Evolutionary conservation across 2,113 vertebrate species (phyloP), one percentile per base, ranked within the genome.

Genomic region (Balaeniceps rex): DNA sequence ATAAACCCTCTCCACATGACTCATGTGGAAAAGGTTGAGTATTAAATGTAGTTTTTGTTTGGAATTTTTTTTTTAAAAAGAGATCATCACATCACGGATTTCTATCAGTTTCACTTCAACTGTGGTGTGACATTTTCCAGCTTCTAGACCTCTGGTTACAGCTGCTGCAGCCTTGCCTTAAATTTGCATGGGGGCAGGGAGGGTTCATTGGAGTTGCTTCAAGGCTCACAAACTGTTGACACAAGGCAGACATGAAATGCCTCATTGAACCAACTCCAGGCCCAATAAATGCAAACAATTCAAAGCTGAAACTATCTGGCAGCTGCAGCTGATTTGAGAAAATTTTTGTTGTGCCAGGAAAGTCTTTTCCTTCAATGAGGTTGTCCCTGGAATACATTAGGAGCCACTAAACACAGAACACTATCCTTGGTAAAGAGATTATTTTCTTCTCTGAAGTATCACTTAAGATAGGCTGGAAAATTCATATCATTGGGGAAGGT

Each of bases 241-340:
- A 89, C 78, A 95, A 96, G 88, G 64, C 91, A 96, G 91, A 93
- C 78, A 78, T 47, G 79, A 95, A 97, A 90, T 93, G 92, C 75
- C 72, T 96, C 88, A 85, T 47, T 96, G 96, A 97, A 94, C 90
- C 74, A 94, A 75, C 64, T 93, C 95, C 93, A 96, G 87, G 51
- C 71, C 72, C 33, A 95, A 89, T 97, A 95, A 96, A 94, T 71
- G 93, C 96, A 87, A 93, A 93, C 93, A 96, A 97, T 91, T 95
- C 95, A 92, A 95, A 96, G 93, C 87, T 88, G 85, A 80, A 95
- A 80, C 64, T 87, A 64, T 95, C 65, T 97, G 97, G 96, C 97
- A 97, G 90, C 95, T 97, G 93, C 40, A 29, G 79, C 68, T 57
- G 74, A 92, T 97, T 86, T 89, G 74, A 95, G 51, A 93, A 86